Percentiles rank a stretch among this genome's conserved stretches.
Conservation (phyloP, 2,797 vertebrate genomes). For the Melanogrammus aeglefinus region DNA sequence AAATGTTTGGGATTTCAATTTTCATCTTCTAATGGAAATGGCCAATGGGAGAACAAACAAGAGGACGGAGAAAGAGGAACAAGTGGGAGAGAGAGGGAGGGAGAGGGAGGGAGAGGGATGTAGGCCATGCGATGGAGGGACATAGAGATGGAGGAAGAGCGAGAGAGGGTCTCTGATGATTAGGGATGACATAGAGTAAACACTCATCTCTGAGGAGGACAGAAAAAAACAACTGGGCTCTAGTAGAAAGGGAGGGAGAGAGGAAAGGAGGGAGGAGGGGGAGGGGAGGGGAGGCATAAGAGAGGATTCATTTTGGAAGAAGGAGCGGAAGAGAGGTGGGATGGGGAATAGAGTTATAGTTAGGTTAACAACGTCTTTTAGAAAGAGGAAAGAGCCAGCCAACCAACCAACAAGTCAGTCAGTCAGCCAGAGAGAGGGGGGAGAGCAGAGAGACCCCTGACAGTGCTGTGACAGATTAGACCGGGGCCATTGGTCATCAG, state of each 20-base stretch:
- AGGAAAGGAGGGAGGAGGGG: not conserved
- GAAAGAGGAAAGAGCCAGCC: not conserved
- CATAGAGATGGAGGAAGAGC: not conserved
- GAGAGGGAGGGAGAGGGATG: slow-evolving; percentile 13
- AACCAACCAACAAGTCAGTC: not conserved
- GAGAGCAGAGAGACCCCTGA: too few relatives aligned
- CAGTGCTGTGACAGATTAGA: too few relatives aligned
- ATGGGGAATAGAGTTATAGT: not conserved
- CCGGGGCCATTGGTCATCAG: too few relatives aligned
- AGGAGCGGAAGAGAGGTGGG: not conserved
- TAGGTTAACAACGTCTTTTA: not conserved
- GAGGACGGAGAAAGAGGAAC: not conserved
- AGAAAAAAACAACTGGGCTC: too few relatives aligned
- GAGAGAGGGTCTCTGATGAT: not conserved
- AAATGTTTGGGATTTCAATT: not conserved
- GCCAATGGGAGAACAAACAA: not conserved
- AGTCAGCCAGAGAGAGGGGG: too few relatives aligned
- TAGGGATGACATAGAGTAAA: slow-evolving; percentile 4
- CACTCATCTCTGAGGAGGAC: too few relatives aligned
- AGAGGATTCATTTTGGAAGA: not conserved
- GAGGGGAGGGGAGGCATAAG: not conserved
- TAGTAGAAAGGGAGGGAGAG: not conserved
- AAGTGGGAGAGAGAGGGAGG: not conserved
- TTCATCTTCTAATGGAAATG: not conserved
- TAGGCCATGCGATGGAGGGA: not conserved